These are phyloP conservation scores for Salmo trutta DNA, from an alignment of 2,797 vertebrate species.

Conservation along the genomic window DNA sequence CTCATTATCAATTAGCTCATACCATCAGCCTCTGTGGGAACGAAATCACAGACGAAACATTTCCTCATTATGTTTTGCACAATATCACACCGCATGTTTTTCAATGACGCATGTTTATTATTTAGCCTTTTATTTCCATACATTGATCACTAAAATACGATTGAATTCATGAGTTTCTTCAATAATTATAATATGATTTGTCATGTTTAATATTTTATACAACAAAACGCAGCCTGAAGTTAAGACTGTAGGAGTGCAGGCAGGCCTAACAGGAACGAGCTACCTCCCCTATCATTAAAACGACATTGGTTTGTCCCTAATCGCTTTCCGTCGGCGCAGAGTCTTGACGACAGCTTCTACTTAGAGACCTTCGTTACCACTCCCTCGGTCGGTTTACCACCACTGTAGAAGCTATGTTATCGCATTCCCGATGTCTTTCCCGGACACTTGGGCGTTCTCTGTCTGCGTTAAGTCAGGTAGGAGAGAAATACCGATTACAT, in stretches of 20 bases:
- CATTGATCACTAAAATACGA: not conserved
- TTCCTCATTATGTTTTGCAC: not conserved
- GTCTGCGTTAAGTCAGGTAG: constrained; percentile 55
- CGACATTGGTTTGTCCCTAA: not conserved
- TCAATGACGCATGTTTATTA: too few relatives aligned
- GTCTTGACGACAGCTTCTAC: too few relatives aligned
- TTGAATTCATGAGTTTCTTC: not conserved
- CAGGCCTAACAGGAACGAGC: too few relatives aligned
- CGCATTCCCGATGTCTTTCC: constrained; percentile 74
- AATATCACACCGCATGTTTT: not conserved
- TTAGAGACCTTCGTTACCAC: too few relatives aligned
- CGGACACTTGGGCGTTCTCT: constrained; percentile 78
- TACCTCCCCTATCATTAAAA: not conserved
- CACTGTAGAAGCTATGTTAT: constrained; percentile 67
- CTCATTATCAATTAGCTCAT: not conserved
- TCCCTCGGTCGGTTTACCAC: not conserved
- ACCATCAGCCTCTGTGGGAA: not conserved
- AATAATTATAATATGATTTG: not conserved
- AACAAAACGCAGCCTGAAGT: not conserved
- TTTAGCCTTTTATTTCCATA: not conserved
- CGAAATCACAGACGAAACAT: not conserved
- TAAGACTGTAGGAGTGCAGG: too few relatives aligned
- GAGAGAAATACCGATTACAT: too few relatives aligned
- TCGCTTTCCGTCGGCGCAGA: too few relatives aligned
- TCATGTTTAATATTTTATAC: not conserved